Evolutionary conservation across 2,797 vertebrate genomes (phyloP), one percentile per base, ranked within the genome.

Genomic region (Hozukius guyotensis): DNA sequence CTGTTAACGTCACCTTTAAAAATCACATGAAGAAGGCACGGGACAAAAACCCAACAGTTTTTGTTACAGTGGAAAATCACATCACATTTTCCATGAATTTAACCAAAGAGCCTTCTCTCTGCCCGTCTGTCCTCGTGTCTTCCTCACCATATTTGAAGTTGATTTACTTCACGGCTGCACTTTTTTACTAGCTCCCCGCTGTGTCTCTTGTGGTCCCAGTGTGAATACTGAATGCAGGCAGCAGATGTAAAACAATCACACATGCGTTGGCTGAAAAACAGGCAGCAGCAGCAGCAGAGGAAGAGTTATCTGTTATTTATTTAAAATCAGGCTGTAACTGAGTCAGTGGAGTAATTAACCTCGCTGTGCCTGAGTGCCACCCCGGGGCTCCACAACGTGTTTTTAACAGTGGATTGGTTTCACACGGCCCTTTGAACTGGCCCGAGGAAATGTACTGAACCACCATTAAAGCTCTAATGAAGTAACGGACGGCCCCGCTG

Each of bases 331-430:
- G 72, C 81, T 80, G 49, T 57, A 11, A 74, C 72, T 66, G 83
- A 90, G 74, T 85, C 78, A 72, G 72, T 70, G 74, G 75, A 83
- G 82, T 92, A 91, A 93, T 95, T 88, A 92, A 77, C 69, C 65
- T 66, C 13, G 38, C 77, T 85, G 61, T 59, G 72, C 81, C 75
- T 63, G 64, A 86, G 69, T 46, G 84, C 77, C 83, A 88, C 83
- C 81, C 71, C 31, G 14, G 16, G 16, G 77, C 84, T 80, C 56
- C 34, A 67, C 64, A 84, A 27, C 73, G 74, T 61, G 69, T 83
- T 87, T 87, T 84, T 77, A 86, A 89, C 90, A 90, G 76, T 81
- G 61, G 70, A 55, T 80, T 82, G 42, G 67, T 89, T 88, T 89
- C 80, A 78, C 82, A 74, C 66, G 7, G 52, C 27, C 27, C 57